Percentiles rank a stretch among this genome's conserved stretches.
These are phyloP conservation scores for Pristiophorus japonicus DNA, from an alignment of 2,113 vertebrate species.

Conservation along the genomic window DNA sequence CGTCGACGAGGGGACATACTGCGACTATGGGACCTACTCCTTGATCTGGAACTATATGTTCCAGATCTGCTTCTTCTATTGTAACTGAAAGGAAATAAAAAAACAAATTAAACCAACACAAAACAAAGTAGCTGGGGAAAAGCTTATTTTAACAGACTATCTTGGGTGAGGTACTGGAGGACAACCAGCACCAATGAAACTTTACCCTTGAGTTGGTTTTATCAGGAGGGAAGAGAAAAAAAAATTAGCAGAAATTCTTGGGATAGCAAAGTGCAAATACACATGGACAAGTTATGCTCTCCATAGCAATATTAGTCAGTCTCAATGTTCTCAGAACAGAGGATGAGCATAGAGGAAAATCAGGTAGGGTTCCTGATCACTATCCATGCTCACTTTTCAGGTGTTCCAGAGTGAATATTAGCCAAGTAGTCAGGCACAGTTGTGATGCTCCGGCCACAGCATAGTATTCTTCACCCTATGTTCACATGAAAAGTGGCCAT, in stretches of 20 bases:
- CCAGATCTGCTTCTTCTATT: conserved; percentile 90
- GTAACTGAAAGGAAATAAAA: conserved; percentile 63
- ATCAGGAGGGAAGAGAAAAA: background rate
- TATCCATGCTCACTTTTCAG: background rate
- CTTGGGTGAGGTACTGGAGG: no score
- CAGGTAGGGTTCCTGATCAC: background rate
- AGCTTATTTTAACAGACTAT: no score
- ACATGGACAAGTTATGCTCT: background rate
- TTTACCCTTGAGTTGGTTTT: background rate
- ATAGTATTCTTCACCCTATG: background rate
- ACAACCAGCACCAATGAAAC: background rate
- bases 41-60: conserved; percentile 90
- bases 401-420: background rate
- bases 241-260: background rate
- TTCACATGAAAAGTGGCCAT: background rate
- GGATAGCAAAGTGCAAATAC: no score
- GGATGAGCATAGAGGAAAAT: background rate
- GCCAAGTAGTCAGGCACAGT: background rate
- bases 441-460: background rate
- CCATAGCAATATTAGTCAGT: background rate
- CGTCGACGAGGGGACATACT: conserved; percentile 83
- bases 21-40: conserved; percentile 85
- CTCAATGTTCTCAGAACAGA: background rate
- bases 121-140: no score
- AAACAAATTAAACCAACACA: background rate